A percentile compares a stretch with the other conserved stretches of the same genome.
These are phyloP conservation scores for Lindbergichthys nudifrons DNA, from an alignment of 2,797 vertebrate species.

Conservation along the genomic window DNA sequence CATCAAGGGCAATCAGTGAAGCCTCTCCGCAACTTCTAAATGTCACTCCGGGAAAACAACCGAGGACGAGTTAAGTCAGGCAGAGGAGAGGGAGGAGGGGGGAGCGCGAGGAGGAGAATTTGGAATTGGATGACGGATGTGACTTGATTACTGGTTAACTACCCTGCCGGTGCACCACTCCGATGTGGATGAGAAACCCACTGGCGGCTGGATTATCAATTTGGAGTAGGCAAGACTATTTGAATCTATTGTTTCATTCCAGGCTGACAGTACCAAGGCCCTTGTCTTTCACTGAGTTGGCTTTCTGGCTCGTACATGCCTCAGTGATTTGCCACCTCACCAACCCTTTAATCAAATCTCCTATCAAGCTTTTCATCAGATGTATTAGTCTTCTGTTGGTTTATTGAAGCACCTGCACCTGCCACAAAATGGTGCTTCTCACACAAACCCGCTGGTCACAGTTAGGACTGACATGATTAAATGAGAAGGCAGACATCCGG, in stretches of 20 bases:
- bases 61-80: constrained; percentile 59
- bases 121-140: constrained; percentile 78
- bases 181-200: constrained; percentile 61
- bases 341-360: constrained; percentile 50
- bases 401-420: constrained; percentile 39
- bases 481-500: constrained; percentile 45
- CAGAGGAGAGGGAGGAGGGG: constrained; percentile 2
- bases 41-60: constrained; percentile 66
- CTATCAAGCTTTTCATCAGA: constrained; percentile 52
- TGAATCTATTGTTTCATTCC: constrained; percentile 67
- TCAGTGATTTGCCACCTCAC: constrained; percentile 52
- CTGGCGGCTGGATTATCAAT: constrained; percentile 69
- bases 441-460: constrained; percentile 37
- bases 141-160: constrained; percentile 79
- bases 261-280: constrained; percentile 38
- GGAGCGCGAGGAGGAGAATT: constrained; percentile 59
- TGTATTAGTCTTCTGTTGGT: constrained; percentile 27
- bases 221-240: constrained; percentile 62
- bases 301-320: constrained; percentile 44
- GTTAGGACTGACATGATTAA: constrained; percentile 36
- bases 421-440: constrained; percentile 4
- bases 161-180: constrained; percentile 66
- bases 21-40: constrained; percentile 66
- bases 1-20: constrained; percentile 74
- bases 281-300: constrained; percentile 32